These are phyloP conservation scores for Macrostomum lignano DNA, from an alignment of 1,140 invertebrate genomes.

Conservation along the genomic window DNA sequence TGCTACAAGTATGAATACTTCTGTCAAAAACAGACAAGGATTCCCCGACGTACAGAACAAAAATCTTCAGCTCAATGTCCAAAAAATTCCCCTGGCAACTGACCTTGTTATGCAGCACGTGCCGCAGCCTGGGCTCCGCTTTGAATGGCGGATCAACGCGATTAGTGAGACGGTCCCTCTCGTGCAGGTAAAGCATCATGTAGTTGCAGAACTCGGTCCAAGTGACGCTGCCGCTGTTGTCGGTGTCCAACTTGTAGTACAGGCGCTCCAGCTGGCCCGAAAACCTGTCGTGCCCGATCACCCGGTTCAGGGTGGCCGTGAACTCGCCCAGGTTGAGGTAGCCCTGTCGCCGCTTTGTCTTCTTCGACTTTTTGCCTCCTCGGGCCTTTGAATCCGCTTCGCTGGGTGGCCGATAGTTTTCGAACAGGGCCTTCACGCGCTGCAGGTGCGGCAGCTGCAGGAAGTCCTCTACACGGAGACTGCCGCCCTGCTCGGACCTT, in stretches of 20 bases:
- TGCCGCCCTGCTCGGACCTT: conserved; percentile 7
- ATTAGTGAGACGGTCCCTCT: conserved; percentile 26
- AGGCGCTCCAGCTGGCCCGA: conserved; percentile 22
- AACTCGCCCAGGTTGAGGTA: conserved; percentile 20
- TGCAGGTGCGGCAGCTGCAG: conserved; percentile 21
- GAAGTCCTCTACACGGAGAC: conserved; percentile 18
- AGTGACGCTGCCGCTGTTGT: conserved; percentile 19
- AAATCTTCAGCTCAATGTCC: too few relatives aligned
- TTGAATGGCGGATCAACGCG: too few relatives aligned
- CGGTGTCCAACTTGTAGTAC: conserved; percentile 22
- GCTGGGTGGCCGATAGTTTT: conserved; percentile 14
- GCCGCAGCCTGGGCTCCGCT: too few relatives aligned
- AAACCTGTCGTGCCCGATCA: conserved; percentile 17
- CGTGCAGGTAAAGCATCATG: conserved; percentile 17
- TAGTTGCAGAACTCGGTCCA: conserved; percentile 26
- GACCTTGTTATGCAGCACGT: too few relatives aligned
- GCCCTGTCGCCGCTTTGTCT: conserved; percentile 13
- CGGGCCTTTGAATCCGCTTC: too few relatives aligned
- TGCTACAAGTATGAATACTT: too few relatives aligned
- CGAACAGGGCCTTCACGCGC: conserved; percentile 17
- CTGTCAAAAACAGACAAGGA: too few relatives aligned
- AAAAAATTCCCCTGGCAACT: too few relatives aligned
- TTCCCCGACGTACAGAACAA: too few relatives aligned
- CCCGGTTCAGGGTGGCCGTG: conserved; percentile 15
- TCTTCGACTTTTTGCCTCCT: not conserved